Evolutionary conservation across 2,888 invertebrate genomes (phyloP).

Genomic region (Lasioglossum figueresi): DNA sequence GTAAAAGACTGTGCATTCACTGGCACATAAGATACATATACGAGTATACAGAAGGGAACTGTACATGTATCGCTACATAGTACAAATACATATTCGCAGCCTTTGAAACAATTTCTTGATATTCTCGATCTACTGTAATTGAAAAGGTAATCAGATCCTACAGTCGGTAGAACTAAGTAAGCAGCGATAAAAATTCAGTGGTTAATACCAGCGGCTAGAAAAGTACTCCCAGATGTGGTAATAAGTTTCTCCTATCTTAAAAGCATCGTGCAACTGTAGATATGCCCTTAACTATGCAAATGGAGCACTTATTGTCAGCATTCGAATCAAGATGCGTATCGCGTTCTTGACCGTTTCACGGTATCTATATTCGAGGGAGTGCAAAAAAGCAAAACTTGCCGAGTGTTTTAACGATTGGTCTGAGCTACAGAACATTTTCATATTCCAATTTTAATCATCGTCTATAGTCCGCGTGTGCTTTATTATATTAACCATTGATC

Average conservation of each 20-base stretch:
- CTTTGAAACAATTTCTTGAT: background rate
- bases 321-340: background rate
- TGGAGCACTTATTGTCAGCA: background rate
- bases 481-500: background rate
- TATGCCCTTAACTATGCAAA: background rate
- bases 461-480: background rate
- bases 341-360: background rate
- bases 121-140: background rate
- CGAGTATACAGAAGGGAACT: background rate
- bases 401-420: background rate
- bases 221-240: background rate
- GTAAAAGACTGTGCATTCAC: background rate
- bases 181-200: background rate
- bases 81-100: background rate
- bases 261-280: background rate
- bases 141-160: background rate
- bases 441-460: background rate
- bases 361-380: background rate
- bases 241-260: background rate
- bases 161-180: background rate
- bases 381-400: background rate
- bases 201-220: background rate
- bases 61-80: background rate
- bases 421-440: background rate
- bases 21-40: background rate